Evolutionary conservation across 2,888 invertebrate species (phyloP).

Genomic region (Cantharis rufa): DNA sequence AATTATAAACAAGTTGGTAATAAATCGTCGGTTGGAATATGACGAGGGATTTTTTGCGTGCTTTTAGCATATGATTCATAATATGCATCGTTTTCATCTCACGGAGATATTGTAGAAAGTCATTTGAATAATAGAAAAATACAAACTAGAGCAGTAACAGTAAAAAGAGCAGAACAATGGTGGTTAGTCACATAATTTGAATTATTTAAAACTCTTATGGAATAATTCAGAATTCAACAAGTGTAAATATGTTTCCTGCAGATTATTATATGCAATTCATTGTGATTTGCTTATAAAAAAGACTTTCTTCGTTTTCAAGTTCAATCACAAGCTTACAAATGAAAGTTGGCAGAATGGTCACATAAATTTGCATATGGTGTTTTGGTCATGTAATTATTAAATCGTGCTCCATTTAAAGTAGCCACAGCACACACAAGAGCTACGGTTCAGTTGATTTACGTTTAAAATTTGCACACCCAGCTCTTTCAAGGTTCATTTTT

Average conservation of each 20-base stretch:
- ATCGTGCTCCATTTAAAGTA: not conserved
- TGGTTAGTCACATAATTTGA: not conserved
- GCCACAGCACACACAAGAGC: not conserved
- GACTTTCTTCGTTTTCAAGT: not conserved
- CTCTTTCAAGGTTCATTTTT: not conserved
- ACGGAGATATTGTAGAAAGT: not conserved
- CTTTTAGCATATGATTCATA: not conserved
- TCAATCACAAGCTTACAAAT: not conserved
- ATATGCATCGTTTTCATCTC: not conserved
- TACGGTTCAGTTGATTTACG: not conserved
- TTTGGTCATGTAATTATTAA: not conserved
- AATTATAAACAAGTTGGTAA: not conserved
- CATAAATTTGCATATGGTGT: not conserved
- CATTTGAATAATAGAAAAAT: not conserved
- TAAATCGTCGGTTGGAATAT: not conserved
- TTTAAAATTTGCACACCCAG: not conserved
- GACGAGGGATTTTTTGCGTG: not conserved
- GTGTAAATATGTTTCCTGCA: not conserved
- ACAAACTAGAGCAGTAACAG: not conserved
- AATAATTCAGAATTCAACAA: not conserved
- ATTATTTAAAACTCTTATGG: not conserved
- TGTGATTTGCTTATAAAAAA: not conserved
- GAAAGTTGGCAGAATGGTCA: not conserved
- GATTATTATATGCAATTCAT: not conserved
- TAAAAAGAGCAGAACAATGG: constrained; percentile 3